Conservation (phyloP, 2,113 vertebrate genomes). For the Jaculus jaculus region DNA sequence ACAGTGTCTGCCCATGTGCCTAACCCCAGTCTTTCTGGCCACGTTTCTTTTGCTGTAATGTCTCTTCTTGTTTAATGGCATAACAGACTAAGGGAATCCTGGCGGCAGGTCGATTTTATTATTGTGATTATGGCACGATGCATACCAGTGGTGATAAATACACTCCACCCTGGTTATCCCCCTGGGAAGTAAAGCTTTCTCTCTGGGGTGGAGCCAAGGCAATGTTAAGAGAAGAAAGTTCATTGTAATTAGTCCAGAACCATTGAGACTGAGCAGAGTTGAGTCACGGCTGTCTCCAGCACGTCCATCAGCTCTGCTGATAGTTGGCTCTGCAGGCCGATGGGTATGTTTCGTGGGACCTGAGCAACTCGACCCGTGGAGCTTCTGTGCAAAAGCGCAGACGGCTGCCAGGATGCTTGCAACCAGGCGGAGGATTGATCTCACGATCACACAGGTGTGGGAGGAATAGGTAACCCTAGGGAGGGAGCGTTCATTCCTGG, state of each 20-base stretch:
- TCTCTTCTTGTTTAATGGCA: conserved; percentile 71
- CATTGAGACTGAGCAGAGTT: conserved; percentile 39
- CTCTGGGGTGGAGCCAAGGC: conserved; percentile 63
- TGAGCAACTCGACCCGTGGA: neutral
- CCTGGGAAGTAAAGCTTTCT: conserved; percentile 72
- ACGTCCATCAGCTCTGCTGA: neutral
- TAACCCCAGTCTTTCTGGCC: conserved; percentile 51
- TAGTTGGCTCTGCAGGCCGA: conserved; percentile 6
- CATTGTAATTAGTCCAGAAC: conserved; percentile 54
- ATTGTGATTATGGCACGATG: conserved; percentile 76
- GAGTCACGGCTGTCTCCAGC: conserved; percentile 29
- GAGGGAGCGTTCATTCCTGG: neutral
- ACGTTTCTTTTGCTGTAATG: conserved; percentile 59
- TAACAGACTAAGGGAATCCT: conserved; percentile 76
- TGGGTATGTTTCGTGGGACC: neutral
- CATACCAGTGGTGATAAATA: conserved; percentile 74
- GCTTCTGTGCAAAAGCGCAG: neutral
- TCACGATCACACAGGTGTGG: neutral
- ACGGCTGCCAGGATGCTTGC: neutral
- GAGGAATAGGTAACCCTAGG: neutral
- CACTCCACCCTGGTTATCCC: conserved; percentile 76
- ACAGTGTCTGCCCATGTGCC: conserved; percentile 78
- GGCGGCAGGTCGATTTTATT: conserved; percentile 76
- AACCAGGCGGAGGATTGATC: neutral
- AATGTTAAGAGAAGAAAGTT: conserved; percentile 61